These are phyloP conservation scores for Megastigmus dorsalis DNA, from an alignment of 2,888 invertebrate species.

Conservation along the genomic window DNA sequence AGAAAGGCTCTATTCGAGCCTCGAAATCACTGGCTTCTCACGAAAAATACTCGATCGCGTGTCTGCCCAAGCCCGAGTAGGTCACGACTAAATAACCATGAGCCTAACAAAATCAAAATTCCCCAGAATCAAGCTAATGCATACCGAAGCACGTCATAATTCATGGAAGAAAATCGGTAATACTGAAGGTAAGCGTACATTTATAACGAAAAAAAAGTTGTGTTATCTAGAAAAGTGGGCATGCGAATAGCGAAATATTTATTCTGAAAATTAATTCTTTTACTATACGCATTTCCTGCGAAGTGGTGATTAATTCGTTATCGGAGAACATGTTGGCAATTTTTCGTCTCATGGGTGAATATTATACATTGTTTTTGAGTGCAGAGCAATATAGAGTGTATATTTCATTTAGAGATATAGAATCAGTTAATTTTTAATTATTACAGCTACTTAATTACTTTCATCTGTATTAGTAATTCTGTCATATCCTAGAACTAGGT, in stretches of 20 bases:
- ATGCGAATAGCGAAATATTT: background rate
- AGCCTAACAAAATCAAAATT: conserved; percentile 43
- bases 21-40: conserved; percentile 43
- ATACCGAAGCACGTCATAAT: conserved; percentile 40
- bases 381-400: too few relatives aligned
- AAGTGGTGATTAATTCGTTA: too few relatives aligned
- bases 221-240: background rate
- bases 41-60: conserved; percentile 52
- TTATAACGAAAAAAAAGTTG: conserved; percentile 7
- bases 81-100: conserved; percentile 46
- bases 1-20: conserved; percentile 21
- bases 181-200: conserved; percentile 8
- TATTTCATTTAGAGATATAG: too few relatives aligned
- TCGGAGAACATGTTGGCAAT: too few relatives aligned
- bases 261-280: too few relatives aligned
- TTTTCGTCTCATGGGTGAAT: background rate
- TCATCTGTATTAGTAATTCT: too few relatives aligned
- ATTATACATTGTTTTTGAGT: background rate
- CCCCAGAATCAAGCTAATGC: conserved; percentile 48
- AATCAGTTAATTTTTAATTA: too few relatives aligned
- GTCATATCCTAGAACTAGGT: too few relatives aligned
- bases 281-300: too few relatives aligned
- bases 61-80: conserved; percentile 31
- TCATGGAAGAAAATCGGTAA: conserved; percentile 31
- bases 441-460: too few relatives aligned